Percentiles rank a stretch among this genome's conserved stretches.
Evolutionary conservation across 2,888 invertebrate genomes (phyloP).

Genomic region (Masnerella sp.): DNA sequence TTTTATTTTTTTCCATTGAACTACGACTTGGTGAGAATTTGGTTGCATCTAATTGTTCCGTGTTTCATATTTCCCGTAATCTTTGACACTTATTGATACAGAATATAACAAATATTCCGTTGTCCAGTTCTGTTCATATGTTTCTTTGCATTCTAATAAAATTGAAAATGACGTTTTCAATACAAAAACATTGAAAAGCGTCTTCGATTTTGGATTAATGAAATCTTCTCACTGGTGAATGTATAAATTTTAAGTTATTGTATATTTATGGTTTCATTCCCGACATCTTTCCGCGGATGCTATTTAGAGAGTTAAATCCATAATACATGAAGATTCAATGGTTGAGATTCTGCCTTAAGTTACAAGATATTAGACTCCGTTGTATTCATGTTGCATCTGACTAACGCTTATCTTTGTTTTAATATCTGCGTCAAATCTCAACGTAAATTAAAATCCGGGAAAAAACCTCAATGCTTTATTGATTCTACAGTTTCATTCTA

Average conservation of each 20-base stretch:
- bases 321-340: slow-evolving; percentile 76
- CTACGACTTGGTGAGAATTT: too few relatives aligned
- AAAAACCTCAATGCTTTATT: slow-evolving; percentile 54
- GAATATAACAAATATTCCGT: too few relatives aligned
- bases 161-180: too few relatives aligned
- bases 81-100: too few relatives aligned
- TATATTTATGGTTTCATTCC: slow-evolving; percentile 78
- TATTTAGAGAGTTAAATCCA: slow-evolving; percentile 76
- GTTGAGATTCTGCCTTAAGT: slow-evolving; percentile 71
- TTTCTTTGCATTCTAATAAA: too few relatives aligned
- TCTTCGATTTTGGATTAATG: slow-evolving; percentile 32
- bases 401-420: slow-evolving; percentile 74
- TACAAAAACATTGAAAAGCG: background rate
- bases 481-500: too few relatives aligned
- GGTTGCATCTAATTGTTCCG: too few relatives aligned
- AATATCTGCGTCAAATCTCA: slow-evolving; percentile 70
- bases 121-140: too few relatives aligned
- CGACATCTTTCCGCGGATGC: slow-evolving; percentile 59
- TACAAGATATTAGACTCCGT: slow-evolving; percentile 75
- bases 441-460: slow-evolving; percentile 53
- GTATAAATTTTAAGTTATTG: slow-evolving; percentile 74
- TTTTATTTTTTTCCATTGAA: too few relatives aligned
- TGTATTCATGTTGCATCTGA: slow-evolving; percentile 77
- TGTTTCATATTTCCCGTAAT: too few relatives aligned
- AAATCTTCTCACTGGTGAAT: slow-evolving; percentile 58